Evolutionary conservation across 2,797 vertebrate genomes (phyloP), one percentile per base, ranked within the genome.

Genomic region (Linurgus olivaceus): DNA sequence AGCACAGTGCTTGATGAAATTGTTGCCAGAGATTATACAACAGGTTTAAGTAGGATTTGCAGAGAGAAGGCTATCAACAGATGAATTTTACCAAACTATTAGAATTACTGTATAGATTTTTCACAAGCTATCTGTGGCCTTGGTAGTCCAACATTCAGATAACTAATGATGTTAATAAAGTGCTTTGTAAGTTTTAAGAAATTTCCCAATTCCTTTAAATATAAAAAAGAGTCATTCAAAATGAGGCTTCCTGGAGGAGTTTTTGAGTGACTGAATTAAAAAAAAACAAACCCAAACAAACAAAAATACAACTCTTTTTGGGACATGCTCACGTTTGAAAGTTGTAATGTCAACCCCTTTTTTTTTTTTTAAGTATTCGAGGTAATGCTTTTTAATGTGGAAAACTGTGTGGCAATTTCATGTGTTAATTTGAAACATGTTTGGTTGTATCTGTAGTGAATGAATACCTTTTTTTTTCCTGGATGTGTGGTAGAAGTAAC

Each of bases 11-110:
- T 92, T 86, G 68, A 61, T 89, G 68, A 92, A 96, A 78, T 80
- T 93, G 72, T 84, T 96, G 87, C 91, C 91, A 94, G 88, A 80
- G 68, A 86, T 96, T 96, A 88, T 91, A 90, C 82, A 96, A 83
- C 57, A 55, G 58, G 68, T 86, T 96, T 94, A 90, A 86, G 66
- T 68, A 51, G 67, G 84, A 93, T 96, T 93, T 96, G 38, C 50
- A 44, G 47, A 71, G 71, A 54, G 76, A 79, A 88, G 48, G 31
- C 68, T 80, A 83, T 91, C 61, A 55, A 68, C 68, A 92, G 68
- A 87, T 77, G 62, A 44, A 68, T 89, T 94, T 95, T 72, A 93
- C 75, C 24, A 2, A 91, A 80, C 28, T 68, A 29, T 83, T 88
- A 44, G 23, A 85, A 79, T 59, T 79, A 47, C 38, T 63, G 17